Conservation (phyloP, 2,113 vertebrate species). For the Orcinus orca region DNA sequence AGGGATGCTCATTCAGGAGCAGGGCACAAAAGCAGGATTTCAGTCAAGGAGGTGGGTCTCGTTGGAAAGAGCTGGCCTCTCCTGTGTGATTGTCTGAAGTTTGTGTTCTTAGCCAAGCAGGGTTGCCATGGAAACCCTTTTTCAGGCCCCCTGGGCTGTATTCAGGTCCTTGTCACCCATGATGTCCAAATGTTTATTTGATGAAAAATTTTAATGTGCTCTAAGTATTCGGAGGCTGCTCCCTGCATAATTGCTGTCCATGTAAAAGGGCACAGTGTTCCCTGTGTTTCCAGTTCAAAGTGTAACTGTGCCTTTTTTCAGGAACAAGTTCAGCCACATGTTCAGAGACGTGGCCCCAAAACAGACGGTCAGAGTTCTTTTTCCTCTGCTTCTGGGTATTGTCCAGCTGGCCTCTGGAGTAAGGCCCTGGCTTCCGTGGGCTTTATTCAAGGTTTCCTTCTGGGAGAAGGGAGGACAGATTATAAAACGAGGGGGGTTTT, state of each 20-base stretch:
- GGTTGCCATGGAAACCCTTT: not conserved
- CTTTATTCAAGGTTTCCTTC: not conserved
- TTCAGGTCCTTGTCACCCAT: not conserved
- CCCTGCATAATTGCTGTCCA: fast-evolving
- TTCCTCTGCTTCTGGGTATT: fast-evolving
- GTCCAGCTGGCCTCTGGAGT: not conserved
- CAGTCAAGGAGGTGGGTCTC: too few species aligned
- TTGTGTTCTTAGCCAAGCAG: fast-evolving
- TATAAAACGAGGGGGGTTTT: fast-evolving
- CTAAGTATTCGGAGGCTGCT: not conserved
- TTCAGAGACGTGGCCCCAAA: not conserved
- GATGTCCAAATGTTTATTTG: not conserved
- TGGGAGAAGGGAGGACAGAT: fast-evolving
- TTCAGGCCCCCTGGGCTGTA: fast-evolving
- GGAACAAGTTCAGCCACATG: not conserved
- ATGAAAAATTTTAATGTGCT: not conserved
- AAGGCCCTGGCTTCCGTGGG: too few species aligned
- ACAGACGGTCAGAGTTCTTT: too few species aligned
- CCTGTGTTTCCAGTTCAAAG: not conserved
- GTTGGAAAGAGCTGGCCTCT: fast-evolving
- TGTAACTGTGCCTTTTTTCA: not conserved
- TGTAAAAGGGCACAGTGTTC: not conserved
- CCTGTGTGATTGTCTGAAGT: fast-evolving
- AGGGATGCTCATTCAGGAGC: too few species aligned
- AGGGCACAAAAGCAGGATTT: not conserved